These are phyloP conservation scores for Drosophila albomicans DNA, from an alignment of 1,140 invertebrate genomes.

Conservation along the genomic window DNA sequence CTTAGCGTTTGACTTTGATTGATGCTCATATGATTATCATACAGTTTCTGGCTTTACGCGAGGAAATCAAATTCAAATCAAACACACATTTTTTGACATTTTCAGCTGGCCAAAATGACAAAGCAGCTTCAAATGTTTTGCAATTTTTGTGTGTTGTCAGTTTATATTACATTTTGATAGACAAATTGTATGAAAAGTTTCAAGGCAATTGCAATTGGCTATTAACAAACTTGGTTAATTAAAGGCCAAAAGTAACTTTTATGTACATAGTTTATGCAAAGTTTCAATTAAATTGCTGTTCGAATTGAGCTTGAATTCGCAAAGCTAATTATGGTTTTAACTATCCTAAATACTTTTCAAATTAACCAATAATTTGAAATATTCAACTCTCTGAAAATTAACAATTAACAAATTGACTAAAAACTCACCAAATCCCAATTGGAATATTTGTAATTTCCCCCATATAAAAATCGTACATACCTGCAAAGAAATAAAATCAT, in stretches of 20 bases:
- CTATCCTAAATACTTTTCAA: too few relatives aligned
- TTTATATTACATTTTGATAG: constrained; percentile 16
- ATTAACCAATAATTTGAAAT: too few relatives aligned
- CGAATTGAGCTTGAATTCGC: background rate
- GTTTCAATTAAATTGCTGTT: background rate
- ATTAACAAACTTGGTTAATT: constrained; percentile 11
- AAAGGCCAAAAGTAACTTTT: constrained; percentile 5
- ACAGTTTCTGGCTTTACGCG: constrained; percentile 6
- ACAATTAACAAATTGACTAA: background rate
- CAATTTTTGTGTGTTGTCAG: constrained; percentile 8
- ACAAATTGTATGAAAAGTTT: constrained; percentile 21
- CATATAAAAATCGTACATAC: constrained; percentile 27
- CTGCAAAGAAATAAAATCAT: constrained; percentile 22
- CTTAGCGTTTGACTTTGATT: constrained; percentile 44
- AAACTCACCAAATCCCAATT: constrained; percentile 22
- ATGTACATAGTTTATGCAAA: background rate
- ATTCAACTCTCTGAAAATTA: too few relatives aligned
- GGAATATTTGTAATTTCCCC: background rate
- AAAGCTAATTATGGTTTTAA: background rate
- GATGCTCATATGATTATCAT: constrained; percentile 48
- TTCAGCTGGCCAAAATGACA: constrained; percentile 21
- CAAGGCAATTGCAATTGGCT: constrained; percentile 11
- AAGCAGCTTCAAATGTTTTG: constrained; percentile 15
- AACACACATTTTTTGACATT: constrained; percentile 19
- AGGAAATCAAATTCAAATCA: constrained; percentile 12